Conservation (phyloP, 2,113 vertebrate genomes). For the Cynoglossus semilaevis region DNA sequence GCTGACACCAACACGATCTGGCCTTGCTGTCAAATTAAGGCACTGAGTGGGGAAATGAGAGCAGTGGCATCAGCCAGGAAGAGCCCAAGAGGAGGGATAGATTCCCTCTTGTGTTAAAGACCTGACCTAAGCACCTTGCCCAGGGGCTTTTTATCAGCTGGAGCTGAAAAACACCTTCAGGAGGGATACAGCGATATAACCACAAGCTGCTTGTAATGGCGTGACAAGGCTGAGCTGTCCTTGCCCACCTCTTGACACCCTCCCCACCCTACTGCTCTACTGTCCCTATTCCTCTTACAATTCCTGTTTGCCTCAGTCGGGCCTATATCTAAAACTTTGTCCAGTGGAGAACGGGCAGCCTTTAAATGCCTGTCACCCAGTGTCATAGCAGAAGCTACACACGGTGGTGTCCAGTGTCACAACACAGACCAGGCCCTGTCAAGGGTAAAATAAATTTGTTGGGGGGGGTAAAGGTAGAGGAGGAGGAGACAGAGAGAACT, state of each 20-base stretch:
- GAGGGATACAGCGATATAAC: slow-evolving; percentile 65
- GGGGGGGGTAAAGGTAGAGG: slow-evolving; percentile 41
- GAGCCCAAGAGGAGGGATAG: slow-evolving; percentile 73
- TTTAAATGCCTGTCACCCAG: slow-evolving; percentile 73
- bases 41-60: slow-evolving; percentile 76
- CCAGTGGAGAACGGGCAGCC: slow-evolving; percentile 66
- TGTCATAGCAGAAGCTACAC: slow-evolving; percentile 70
- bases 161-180: slow-evolving; percentile 70
- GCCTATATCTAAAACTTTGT: slow-evolving; percentile 69
- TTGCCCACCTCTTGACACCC: slow-evolving; percentile 73
- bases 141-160: slow-evolving; percentile 76
- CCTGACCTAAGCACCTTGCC: slow-evolving; percentile 84
- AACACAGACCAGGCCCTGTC: slow-evolving; percentile 67
- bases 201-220: slow-evolving; percentile 65
- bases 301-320: slow-evolving; percentile 34
- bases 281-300: slow-evolving; percentile 26
- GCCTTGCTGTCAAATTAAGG: slow-evolving; percentile 79
- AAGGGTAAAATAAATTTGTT: slow-evolving; percentile 75
- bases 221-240: slow-evolving; percentile 81
- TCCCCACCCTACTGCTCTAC: slow-evolving; percentile 5
- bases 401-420: slow-evolving; percentile 67
- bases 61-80: slow-evolving; percentile 62
- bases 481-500: slow-evolving; percentile 28
- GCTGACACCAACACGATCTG: slow-evolving; percentile 81
- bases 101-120: slow-evolving; percentile 83